These are phyloP conservation scores for Macrotis lagotis DNA, from an alignment of 2,113 vertebrate species.

Conservation along the genomic window DNA sequence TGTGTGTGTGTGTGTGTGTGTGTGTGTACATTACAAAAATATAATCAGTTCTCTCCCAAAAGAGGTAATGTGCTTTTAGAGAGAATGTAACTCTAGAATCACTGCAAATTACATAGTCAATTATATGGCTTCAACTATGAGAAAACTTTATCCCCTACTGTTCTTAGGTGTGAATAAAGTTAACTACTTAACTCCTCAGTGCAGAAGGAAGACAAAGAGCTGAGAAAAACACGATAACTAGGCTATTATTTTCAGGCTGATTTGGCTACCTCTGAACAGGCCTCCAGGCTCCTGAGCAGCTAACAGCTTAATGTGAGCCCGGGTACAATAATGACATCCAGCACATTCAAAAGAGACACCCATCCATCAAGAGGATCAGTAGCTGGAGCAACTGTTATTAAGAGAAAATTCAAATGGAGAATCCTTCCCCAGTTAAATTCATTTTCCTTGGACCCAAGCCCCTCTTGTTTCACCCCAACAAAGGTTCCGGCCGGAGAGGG, in stretches of 20 bases:
- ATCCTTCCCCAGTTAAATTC: not conserved
- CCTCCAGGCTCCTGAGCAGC: not conserved
- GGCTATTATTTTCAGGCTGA: slow-evolving; percentile 45
- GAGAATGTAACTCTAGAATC: slow-evolving; percentile 56
- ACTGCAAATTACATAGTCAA: slow-evolving; percentile 56
- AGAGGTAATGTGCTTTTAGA: slow-evolving; percentile 41
- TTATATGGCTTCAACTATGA: slow-evolving; percentile 22
- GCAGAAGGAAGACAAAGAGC: slow-evolving; percentile 19
- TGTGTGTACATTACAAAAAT: slow-evolving; percentile 52
- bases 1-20: not conserved
- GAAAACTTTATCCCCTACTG: slow-evolving; percentile 58
- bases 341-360: not conserved
- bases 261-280: slow-evolving; percentile 22
- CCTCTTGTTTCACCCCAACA: not conserved
- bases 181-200: slow-evolving; percentile 33
- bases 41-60: slow-evolving; percentile 50
- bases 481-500: not conserved
- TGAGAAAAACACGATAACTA: slow-evolving; percentile 12
- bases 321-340: not conserved
- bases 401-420: not conserved
- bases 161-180: slow-evolving; percentile 53
- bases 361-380: not conserved
- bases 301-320: not conserved
- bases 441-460: not conserved
- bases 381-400: fast-evolving